A percentile compares a stretch with the other conserved stretches of the same genome.
phyloP scores from a whole-genome alignment of 2,888 invertebrate species.

The Villa cingulata region DNA sequence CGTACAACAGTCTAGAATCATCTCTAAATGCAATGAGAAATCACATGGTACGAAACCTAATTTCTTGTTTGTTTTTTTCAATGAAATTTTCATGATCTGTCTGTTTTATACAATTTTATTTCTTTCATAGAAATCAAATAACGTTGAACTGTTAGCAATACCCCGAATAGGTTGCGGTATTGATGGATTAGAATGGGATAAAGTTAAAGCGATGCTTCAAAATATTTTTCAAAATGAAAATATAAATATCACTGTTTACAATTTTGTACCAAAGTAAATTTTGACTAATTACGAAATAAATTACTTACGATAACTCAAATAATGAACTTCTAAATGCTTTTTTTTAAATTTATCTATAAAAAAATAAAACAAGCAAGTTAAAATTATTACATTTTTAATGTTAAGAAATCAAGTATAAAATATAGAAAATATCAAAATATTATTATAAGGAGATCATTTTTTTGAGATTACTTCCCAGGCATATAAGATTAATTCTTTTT shows the following conservation, averaged over 20 bases:
- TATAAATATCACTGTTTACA: slow-evolving; percentile 41
- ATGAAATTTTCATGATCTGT: not conserved
- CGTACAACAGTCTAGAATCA: slow-evolving; percentile 34
- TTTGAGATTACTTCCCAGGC: too few relatives aligned
- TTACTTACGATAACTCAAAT: too few relatives aligned
- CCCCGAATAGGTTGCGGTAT: slow-evolving; percentile 54
- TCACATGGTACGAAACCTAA: slow-evolving; percentile 26
- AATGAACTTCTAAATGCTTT: too few relatives aligned
- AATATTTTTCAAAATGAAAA: slow-evolving; percentile 38
- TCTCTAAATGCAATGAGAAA: slow-evolving; percentile 34
- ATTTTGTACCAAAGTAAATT: slow-evolving; percentile 31
- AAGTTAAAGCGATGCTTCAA: slow-evolving; percentile 40
- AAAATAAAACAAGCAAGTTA: too few relatives aligned
- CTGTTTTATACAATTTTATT: too few relatives aligned
- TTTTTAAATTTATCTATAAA: too few relatives aligned
- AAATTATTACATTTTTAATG: too few relatives aligned
- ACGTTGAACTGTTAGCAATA: slow-evolving; percentile 43
- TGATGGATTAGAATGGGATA: slow-evolving; percentile 47
- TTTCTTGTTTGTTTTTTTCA: too few relatives aligned
- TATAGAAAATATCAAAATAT: too few relatives aligned
- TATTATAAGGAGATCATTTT: too few relatives aligned
- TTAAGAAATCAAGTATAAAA: too few relatives aligned
- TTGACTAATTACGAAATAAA: not conserved
- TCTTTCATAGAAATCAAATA: slow-evolving; percentile 23
- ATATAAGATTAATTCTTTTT: too few relatives aligned